These are phyloP conservation scores for Agrochola macilenta DNA, from an alignment of 2,888 invertebrate genomes.

Conservation along the genomic window DNA sequence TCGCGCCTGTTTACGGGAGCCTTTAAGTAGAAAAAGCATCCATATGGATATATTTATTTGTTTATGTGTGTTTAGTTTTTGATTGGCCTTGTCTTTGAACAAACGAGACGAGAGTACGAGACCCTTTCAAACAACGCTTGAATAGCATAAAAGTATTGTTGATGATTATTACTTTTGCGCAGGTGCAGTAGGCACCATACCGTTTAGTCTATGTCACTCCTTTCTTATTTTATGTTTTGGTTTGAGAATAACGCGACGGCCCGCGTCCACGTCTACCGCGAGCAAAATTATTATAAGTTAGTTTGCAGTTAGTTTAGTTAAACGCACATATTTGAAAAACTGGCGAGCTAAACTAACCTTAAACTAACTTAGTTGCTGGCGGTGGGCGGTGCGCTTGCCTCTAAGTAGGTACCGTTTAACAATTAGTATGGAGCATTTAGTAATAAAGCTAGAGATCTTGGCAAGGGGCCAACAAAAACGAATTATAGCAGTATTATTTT, in stretches of 20 bases:
- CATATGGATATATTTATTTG: not conserved
- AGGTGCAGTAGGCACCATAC: not conserved
- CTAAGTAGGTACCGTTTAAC: not conserved
- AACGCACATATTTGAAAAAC: too few relatives aligned
- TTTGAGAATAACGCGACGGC: not conserved
- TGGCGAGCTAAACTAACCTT: too few relatives aligned
- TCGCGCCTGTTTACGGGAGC: too few relatives aligned
- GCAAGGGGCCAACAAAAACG: not conserved
- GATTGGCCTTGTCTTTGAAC: not conserved
- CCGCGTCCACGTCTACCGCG: too few relatives aligned
- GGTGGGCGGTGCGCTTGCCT: not conserved
- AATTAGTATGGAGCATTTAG: not conserved
- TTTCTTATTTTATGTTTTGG: not conserved
- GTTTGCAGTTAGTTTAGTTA: too few relatives aligned
- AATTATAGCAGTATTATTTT: too few relatives aligned
- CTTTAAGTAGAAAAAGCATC: not conserved
- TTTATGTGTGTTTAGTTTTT: not conserved
- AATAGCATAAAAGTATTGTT: not conserved
- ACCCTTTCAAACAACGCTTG: not conserved
- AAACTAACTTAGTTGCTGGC: too few relatives aligned
- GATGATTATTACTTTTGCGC: not conserved
- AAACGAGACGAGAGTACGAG: not conserved
- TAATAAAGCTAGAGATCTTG: not conserved
- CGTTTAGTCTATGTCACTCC: not conserved
- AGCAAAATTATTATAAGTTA: too few relatives aligned